These are phyloP conservation scores for Netelia melanura DNA, from an alignment of 2,888 invertebrate species.

Conservation along the genomic window DNA sequence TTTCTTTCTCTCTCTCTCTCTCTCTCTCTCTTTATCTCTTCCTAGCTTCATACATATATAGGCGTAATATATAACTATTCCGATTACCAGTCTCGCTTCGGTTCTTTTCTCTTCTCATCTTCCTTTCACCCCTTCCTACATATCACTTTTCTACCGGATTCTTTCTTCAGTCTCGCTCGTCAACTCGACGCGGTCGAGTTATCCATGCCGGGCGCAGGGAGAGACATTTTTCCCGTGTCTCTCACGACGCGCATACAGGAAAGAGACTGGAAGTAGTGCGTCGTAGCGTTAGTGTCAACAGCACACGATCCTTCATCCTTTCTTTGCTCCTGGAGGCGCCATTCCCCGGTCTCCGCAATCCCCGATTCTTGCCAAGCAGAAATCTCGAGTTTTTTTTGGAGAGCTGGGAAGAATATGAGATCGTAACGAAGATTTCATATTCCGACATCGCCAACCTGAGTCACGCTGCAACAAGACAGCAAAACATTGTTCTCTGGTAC, in stretches of 20 bases:
- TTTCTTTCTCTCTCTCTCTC: conserved; percentile 65
- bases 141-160: conserved; percentile 70
- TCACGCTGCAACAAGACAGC: conserved; percentile 47
- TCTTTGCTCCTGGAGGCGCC: conserved; percentile 69
- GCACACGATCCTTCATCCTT: conserved; percentile 53
- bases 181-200: conserved; percentile 31
- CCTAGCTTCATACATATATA: conserved; percentile 25
- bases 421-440: conserved; percentile 79
- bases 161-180: conserved; percentile 60
- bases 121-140: conserved; percentile 59
- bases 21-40: conserved; percentile 37
- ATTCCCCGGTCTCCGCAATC: conserved; percentile 3
- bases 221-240: conserved; percentile 66
- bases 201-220: conserved; percentile 20
- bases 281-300: conserved; percentile 34
- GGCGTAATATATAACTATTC: conserved; percentile 75
- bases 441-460: conserved; percentile 70
- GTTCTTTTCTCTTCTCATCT: conserved; percentile 61
- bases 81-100: conserved; percentile 77
- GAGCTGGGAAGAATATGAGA: conserved; percentile 4
- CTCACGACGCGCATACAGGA: conserved; percentile 15
- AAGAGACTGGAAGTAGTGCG: conserved; percentile 37
- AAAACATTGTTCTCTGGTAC: conserved; percentile 20
- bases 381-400: conserved; percentile 25
- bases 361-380: not conserved